phyloP scores from a whole-genome alignment of 2,797 vertebrate species.

The Semaprochilodus insignis region DNA sequence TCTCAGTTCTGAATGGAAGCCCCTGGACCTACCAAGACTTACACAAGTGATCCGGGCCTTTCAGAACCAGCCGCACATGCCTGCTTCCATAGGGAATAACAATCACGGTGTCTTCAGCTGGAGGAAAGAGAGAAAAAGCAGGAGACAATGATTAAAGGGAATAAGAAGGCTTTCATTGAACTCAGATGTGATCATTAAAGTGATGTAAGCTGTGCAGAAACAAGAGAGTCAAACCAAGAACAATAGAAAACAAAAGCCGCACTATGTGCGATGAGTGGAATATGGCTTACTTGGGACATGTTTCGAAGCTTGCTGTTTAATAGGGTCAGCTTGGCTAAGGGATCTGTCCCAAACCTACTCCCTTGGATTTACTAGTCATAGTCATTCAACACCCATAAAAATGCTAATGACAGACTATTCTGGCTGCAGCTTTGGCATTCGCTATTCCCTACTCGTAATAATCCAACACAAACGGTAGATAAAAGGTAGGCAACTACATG shows the following conservation, averaged over 20 bases:
- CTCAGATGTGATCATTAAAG: constrained; percentile 50
- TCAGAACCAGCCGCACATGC: constrained; percentile 90
- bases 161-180: constrained; percentile 36
- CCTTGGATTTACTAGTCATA: constrained; percentile 19
- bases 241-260: constrained; percentile 42
- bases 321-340: constrained; percentile 27
- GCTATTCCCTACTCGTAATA: constrained; percentile 12
- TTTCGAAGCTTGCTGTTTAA: constrained; percentile 30
- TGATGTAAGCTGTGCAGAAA: constrained; percentile 45
- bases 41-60: constrained; percentile 98
- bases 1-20: constrained; percentile 71
- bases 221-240: constrained; percentile 41
- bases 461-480: constrained; percentile 6
- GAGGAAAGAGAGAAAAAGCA: constrained; percentile 29
- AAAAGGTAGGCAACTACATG: constrained; percentile 2
- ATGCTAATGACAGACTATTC: constrained; percentile 10
- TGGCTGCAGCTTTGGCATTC: constrained; percentile 27
- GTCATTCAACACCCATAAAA: constrained; percentile 30
- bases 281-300: background rate
- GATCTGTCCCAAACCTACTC: background rate
- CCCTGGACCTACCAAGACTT: constrained; percentile 89
- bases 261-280: constrained; percentile 37
- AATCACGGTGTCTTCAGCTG: constrained; percentile 91
- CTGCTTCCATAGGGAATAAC: constrained; percentile 91
- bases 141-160: constrained; percentile 43